A percentile compares a stretch with the other conserved stretches of the same genome.
Evolutionary conservation across 2,888 invertebrate species (phyloP).

Genomic region (Trypoxylon attenuatum): DNA sequence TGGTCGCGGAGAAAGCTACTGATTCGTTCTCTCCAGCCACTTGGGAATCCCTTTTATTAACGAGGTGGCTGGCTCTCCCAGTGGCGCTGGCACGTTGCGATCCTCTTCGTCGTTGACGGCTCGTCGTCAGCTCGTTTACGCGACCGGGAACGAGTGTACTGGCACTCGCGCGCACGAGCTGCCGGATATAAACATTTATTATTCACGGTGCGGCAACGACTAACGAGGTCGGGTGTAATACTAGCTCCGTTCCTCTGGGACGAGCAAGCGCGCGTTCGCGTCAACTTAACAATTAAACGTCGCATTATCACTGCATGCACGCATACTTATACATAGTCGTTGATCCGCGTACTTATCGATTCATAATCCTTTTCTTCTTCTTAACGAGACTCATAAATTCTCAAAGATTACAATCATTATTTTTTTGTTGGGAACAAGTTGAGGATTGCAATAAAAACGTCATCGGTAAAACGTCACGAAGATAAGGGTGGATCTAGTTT

Average conservation of each 20-base stretch:
- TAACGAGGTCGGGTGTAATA: constrained; percentile 65
- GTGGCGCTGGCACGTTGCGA: constrained; percentile 26
- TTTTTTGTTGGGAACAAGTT: too few relatives aligned
- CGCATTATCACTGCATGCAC: constrained; percentile 53
- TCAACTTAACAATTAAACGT: constrained; percentile 61
- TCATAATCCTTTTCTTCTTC: not conserved
- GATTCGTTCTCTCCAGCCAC: not conserved
- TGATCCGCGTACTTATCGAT: not conserved
- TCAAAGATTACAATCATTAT: too few relatives aligned
- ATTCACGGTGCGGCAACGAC: constrained; percentile 60
- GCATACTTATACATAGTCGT: too few relatives aligned
- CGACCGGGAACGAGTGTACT: constrained; percentile 39
- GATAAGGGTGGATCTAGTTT: too few relatives aligned
- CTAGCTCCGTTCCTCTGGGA: constrained; percentile 13
- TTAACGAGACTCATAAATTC: too few relatives aligned
- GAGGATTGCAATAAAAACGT: too few relatives aligned
- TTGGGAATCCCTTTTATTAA: constrained; percentile 22
- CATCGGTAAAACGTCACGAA: too few relatives aligned
- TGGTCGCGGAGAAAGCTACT: too few relatives aligned
- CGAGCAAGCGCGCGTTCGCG: constrained; percentile 16
- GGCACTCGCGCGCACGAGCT: constrained; percentile 43
- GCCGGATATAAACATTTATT: constrained; percentile 66
- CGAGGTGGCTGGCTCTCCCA: constrained; percentile 27
- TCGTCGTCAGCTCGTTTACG: constrained; percentile 43
- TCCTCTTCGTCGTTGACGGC: too few relatives aligned